A percentile compares a stretch with the other conserved stretches of the same genome.
Conservation (phyloP, 1,140 invertebrate genomes). For the Zaprionus gabonicus region DNA sequence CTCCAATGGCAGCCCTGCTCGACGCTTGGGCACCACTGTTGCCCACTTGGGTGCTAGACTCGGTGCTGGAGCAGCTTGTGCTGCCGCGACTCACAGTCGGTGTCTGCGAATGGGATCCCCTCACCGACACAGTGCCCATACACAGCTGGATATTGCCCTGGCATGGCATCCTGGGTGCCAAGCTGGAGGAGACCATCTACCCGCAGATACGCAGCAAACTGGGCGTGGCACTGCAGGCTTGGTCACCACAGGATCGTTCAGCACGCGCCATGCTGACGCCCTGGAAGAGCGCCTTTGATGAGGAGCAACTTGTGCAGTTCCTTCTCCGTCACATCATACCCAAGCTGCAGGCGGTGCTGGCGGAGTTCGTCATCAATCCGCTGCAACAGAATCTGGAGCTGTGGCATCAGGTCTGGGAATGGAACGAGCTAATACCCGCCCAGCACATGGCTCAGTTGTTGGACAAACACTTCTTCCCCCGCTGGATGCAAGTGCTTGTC, state of each 20-base stretch:
- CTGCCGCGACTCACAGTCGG: slow-evolving; percentile 91
- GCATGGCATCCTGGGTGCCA: slow-evolving; percentile 85
- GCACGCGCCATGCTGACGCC: slow-evolving; percentile 96
- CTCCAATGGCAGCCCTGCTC: slow-evolving; percentile 91
- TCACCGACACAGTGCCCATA: slow-evolving; percentile 96
- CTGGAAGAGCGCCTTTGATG: slow-evolving; percentile 94
- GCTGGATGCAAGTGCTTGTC: slow-evolving; percentile 91
- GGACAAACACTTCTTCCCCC: slow-evolving; percentile 94
- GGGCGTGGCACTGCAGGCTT: slow-evolving; percentile 92
- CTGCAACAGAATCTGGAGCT: slow-evolving; percentile 90
- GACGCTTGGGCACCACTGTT: slow-evolving; percentile 92
- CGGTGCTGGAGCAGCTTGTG: slow-evolving; percentile 92
- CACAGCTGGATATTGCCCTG: slow-evolving; percentile 99
- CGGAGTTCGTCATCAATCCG: slow-evolving; percentile 93
- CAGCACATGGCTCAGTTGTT: slow-evolving; percentile 90
- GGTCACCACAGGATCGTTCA: slow-evolving; percentile 96
- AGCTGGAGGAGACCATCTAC: slow-evolving; percentile 92
- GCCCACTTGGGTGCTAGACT: slow-evolving; percentile 93
- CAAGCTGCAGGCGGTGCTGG: slow-evolving; percentile 91
- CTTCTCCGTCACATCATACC: slow-evolving; percentile 96
- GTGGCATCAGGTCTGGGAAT: slow-evolving; percentile 95
- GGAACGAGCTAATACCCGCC: slow-evolving; percentile 91
- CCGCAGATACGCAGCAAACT: slow-evolving; percentile 97
- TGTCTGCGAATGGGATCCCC: slow-evolving; percentile 97
- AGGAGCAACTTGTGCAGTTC: slow-evolving; percentile 93